phyloP scores from a whole-genome alignment of 2,113 vertebrate genomes.

The Chaetura pelagica region DNA sequence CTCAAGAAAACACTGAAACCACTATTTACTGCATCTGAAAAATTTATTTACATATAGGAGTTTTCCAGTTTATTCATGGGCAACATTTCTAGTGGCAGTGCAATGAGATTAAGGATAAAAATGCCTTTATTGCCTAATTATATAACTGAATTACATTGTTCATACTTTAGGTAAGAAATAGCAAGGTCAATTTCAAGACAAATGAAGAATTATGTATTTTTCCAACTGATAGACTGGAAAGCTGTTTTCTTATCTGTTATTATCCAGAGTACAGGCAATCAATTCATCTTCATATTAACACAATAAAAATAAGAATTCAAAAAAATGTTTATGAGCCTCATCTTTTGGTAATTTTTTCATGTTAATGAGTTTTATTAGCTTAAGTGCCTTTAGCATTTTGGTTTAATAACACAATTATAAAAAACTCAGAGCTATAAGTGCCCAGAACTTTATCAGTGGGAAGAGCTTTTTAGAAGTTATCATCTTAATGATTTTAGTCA shows the following conservation, averaged over 20 bases:
- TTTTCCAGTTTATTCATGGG: background rate
- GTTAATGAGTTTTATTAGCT: constrained; percentile 11
- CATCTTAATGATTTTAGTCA: background rate
- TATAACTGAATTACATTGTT: background rate
- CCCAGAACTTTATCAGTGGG: background rate
- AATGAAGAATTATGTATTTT: background rate
- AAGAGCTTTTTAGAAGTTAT: background rate
- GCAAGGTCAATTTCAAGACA: background rate
- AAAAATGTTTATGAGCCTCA: background rate
- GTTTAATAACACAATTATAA: background rate
- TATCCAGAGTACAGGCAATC: background rate
- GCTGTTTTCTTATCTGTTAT: background rate
- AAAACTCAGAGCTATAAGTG: background rate
- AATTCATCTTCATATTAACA: background rate
- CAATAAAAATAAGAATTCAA: background rate
- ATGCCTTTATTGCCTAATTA: background rate
- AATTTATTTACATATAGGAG: accelerated
- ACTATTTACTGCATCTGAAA: background rate
- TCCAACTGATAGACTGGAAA: background rate
- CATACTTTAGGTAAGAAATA: background rate
- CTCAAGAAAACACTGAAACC: background rate
- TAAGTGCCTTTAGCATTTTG: background rate
- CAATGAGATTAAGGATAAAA: background rate
- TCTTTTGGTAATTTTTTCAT: background rate
- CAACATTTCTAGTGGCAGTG: background rate